phyloP scores from a whole-genome alignment of 2,888 invertebrate genomes.

The Ichneumoninae sp. region DNA sequence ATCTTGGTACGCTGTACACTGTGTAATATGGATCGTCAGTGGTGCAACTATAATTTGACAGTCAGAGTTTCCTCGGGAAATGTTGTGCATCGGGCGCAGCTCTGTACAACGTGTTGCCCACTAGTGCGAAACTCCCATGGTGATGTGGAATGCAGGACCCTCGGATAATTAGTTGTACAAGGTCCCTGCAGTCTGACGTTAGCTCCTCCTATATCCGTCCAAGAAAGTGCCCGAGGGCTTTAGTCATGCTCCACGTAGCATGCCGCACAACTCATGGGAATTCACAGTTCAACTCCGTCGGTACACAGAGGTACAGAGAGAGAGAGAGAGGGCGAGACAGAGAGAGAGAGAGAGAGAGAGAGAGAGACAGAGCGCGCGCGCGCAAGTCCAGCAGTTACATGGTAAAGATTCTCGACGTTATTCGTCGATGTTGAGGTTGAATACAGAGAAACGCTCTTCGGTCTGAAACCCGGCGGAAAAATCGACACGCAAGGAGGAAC shows the following conservation, averaged over 20 bases:
- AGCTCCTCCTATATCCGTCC: slow-evolving; percentile 29
- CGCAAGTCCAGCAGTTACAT: slow-evolving; percentile 26
- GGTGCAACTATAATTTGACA: slow-evolving; percentile 5
- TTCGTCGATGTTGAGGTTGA: slow-evolving; percentile 42
- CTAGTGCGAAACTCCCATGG: slow-evolving; percentile 19
- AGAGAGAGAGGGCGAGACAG: neutral
- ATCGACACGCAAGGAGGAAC: neutral
- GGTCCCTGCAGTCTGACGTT: slow-evolving; percentile 17
- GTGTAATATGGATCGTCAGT: neutral
- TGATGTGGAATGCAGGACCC: slow-evolving; percentile 4
- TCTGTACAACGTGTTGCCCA: neutral
- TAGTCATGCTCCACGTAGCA: slow-evolving; percentile 14
- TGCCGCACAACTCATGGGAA: slow-evolving; percentile 37
- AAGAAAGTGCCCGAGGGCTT: slow-evolving; percentile 17
- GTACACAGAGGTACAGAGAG: slow-evolving; percentile 1
- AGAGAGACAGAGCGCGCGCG: neutral
- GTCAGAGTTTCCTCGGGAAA: slow-evolving; percentile 3
- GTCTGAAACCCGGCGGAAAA: slow-evolving; percentile 11
- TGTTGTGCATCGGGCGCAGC: neutral
- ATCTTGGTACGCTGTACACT: neutral
- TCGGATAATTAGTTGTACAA: slow-evolving; percentile 31
- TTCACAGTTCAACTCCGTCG: slow-evolving; percentile 21
- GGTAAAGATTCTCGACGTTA: slow-evolving; percentile 42
- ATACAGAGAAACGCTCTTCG: neutral
- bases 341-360: neutral